Evolutionary conservation across 2,888 invertebrate genomes (phyloP).

Genomic region (Ptilodon capucinus): DNA sequence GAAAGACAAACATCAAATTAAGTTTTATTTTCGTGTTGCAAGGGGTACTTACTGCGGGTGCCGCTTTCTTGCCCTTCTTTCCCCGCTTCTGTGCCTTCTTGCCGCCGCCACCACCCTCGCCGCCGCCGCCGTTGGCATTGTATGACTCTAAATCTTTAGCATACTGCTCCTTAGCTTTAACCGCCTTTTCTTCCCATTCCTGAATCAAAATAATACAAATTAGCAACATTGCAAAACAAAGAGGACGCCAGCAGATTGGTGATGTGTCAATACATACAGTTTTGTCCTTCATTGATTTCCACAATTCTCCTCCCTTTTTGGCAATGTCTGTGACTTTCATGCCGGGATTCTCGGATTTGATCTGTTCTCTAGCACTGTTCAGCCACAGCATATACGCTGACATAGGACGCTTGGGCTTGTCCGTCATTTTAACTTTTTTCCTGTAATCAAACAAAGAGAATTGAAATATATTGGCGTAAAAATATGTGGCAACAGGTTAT

Average conservation of each 20-base stretch:
- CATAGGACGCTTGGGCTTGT: conserved; percentile 96
- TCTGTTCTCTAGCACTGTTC: conserved; percentile 92
- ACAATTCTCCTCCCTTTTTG: conserved; percentile 97
- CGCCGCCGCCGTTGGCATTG: conserved; percentile 88
- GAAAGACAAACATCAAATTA: not conserved
- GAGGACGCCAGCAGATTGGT: conserved; percentile 8
- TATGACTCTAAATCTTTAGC: conserved; percentile 94
- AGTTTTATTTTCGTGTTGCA: not conserved
- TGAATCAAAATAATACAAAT: conserved; percentile 45
- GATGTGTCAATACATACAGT: conserved; percentile 80
- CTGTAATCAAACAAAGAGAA: conserved; percentile 55
- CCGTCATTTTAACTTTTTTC: conserved; percentile 88
- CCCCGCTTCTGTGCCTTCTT: conserved; percentile 83
- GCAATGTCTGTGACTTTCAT: conserved; percentile 96
- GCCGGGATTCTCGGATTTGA: conserved; percentile 95
- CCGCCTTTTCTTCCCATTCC: conserved; percentile 96
- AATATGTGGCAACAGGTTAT: conserved; percentile 58
- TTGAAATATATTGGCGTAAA: conserved; percentile 29
- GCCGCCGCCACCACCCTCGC: conserved; percentile 64
- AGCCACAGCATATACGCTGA: conserved; percentile 98
- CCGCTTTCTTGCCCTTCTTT: conserved; percentile 77
- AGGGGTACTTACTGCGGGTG: conserved; percentile 63
- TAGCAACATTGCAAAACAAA: conserved; percentile 4
- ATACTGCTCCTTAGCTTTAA: conserved; percentile 94
- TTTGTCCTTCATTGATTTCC: conserved; percentile 95